Conservation (phyloP, 2,888 invertebrate genomes). For the Pyrrhosoma nymphula region DNA sequence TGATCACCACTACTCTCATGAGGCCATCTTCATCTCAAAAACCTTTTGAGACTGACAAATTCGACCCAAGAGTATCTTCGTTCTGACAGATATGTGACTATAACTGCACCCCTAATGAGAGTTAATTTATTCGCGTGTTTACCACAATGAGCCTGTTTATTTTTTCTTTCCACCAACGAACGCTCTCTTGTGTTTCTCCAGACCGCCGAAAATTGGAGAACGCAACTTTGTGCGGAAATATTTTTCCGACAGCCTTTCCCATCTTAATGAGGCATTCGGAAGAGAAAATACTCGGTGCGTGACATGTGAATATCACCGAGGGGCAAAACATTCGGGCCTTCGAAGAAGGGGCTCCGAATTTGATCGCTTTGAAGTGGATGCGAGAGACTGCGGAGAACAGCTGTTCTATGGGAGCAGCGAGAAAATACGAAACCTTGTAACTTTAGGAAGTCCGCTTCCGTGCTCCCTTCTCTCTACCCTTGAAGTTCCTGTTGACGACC, state of each 20-base stretch:
- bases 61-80: background rate
- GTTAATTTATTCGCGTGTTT: background rate
- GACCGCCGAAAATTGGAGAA: background rate
- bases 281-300: background rate
- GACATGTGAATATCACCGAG: background rate
- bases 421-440: conserved; percentile 19
- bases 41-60: background rate
- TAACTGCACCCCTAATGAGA: background rate
- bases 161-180: background rate
- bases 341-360: background rate
- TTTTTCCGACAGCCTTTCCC: background rate
- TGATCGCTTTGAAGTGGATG: conserved; percentile 32
- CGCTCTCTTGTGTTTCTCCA: background rate
- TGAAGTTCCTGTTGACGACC: background rate
- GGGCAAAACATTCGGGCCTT: background rate
- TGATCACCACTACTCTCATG: background rate
- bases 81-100: background rate
- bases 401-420: background rate
- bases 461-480: background rate
- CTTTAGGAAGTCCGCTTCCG: background rate
- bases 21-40: background rate
- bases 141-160: background rate
- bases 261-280: conserved; percentile 1
- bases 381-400: background rate
- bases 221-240: background rate